These are phyloP conservation scores for Sarcophaga variegata DNA, from an alignment of 2,888 invertebrate species.

Conservation along the genomic window DNA sequence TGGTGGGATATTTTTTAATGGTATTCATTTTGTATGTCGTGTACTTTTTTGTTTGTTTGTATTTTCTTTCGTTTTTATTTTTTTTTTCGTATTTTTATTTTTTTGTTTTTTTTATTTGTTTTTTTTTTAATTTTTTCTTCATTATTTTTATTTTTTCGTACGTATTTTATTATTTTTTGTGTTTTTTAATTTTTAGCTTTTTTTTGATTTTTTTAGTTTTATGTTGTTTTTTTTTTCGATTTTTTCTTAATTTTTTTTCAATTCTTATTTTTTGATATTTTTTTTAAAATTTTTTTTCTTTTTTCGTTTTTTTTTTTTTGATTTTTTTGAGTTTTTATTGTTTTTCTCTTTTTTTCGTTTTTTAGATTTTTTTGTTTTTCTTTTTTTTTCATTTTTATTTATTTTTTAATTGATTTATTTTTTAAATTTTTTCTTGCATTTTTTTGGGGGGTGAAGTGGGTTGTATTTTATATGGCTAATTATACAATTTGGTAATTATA, in stretches of 20 bases:
- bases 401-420: conserved; percentile 50
- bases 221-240: background rate
- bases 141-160: background rate
- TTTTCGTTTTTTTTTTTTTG: conserved; percentile 19
- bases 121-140: background rate
- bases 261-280: background rate
- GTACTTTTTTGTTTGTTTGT: background rate
- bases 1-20: conserved; percentile 24
- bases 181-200: background rate
- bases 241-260: background rate
- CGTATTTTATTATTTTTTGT: background rate
- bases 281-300: conserved; percentile 11
- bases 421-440: conserved; percentile 54
- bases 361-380: conserved; percentile 44
- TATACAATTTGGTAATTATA: conserved; percentile 20
- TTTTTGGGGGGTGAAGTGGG: conserved; percentile 6
- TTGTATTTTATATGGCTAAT: background rate
- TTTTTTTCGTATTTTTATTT: background rate
- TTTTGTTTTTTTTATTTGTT: background rate
- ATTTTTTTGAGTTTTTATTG: conserved; percentile 56
- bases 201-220: background rate
- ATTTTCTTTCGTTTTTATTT: conserved; percentile 7
- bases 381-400: conserved; percentile 38
- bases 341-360: conserved; percentile 45
- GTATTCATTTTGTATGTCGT: conserved; percentile 12